Conservation (phyloP, 2,113 vertebrate species). For the Tachysurus fulvidraco region DNA sequence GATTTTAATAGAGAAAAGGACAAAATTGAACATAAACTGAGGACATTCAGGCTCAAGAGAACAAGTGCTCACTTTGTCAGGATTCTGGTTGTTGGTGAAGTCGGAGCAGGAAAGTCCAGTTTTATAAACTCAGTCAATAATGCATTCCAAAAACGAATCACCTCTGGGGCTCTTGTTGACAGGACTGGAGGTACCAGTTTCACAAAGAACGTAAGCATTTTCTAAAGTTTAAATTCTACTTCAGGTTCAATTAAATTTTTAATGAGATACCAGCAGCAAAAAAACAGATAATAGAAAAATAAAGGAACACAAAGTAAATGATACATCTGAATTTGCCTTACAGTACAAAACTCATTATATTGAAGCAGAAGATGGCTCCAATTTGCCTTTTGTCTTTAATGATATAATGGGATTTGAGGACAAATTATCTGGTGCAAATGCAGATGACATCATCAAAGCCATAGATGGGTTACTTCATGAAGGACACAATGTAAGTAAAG, state of each 20-base stretch:
- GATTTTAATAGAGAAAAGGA: background rate
- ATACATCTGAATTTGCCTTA: background rate
- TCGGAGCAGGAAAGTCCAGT: conserved; percentile 42
- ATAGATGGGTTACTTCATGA: background rate
- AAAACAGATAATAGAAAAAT: background rate
- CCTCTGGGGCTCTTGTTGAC: background rate
- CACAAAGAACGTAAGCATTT: conserved; percentile 1
- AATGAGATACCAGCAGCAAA: background rate
- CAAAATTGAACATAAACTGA: background rate
- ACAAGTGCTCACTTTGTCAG: background rate
- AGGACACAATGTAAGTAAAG: conserved; percentile 14
- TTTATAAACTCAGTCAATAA: conserved; percentile 40
- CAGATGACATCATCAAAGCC: conserved; percentile 17
- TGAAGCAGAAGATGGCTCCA: background rate
- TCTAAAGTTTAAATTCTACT: background rate
- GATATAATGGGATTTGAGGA: conserved; percentile 40
- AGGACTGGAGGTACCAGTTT: background rate
- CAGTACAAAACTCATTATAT: conserved; percentile 27
- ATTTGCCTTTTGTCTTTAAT: conserved; percentile 22
- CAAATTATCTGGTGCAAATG: background rate
- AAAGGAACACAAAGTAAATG: background rate
- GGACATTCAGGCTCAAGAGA: background rate
- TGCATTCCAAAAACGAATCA: conserved; percentile 22
- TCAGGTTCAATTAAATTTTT: background rate
- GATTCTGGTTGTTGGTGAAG: conserved; percentile 30